A percentile compares a stretch with the other conserved stretches of the same genome.
Conservation (phyloP, 2,113 vertebrate species). For the Trachemys scripta region DNA sequence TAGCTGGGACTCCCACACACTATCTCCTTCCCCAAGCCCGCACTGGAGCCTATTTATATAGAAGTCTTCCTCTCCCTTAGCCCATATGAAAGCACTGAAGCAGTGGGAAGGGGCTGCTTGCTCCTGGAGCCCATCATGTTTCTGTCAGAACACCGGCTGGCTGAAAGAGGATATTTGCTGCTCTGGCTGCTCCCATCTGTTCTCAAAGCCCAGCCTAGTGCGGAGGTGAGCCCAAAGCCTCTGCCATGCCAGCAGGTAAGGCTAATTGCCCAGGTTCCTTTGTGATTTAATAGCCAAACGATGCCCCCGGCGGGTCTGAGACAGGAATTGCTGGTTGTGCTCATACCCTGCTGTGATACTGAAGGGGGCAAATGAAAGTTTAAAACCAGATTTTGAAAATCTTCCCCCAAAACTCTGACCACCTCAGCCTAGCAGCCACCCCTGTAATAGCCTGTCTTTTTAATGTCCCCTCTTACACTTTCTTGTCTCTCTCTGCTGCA, state of each 20-base stretch:
- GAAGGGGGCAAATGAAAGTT: not conserved
- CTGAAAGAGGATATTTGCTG: constrained; percentile 16
- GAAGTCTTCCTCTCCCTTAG: constrained; percentile 25
- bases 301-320: accelerated
- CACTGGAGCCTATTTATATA: constrained; percentile 64
- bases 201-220: constrained; percentile 15
- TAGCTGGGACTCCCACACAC: constrained; percentile 55
- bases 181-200: constrained; percentile 48
- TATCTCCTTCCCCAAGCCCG: constrained; percentile 71
- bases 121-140: constrained; percentile 47
- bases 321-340: not conserved
- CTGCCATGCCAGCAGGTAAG: constrained; percentile 60
- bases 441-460: not conserved
- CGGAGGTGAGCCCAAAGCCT: not conserved
- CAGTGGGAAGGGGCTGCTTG: constrained; percentile 31
- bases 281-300: not conserved
- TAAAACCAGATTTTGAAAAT: not conserved
- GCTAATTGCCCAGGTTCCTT: not conserved
- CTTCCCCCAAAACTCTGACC: accelerated
- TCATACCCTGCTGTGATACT: not conserved
- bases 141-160: not conserved
- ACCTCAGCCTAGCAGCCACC: not conserved
- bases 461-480: not conserved
- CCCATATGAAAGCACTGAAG: not conserved
- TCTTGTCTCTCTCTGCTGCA: not conserved